Percentiles rank a stretch among this genome's conserved stretches.
These are phyloP conservation scores for Ostrea denselamellosa DNA, from an alignment of 1,140 invertebrate species.

Conservation along the genomic window DNA sequence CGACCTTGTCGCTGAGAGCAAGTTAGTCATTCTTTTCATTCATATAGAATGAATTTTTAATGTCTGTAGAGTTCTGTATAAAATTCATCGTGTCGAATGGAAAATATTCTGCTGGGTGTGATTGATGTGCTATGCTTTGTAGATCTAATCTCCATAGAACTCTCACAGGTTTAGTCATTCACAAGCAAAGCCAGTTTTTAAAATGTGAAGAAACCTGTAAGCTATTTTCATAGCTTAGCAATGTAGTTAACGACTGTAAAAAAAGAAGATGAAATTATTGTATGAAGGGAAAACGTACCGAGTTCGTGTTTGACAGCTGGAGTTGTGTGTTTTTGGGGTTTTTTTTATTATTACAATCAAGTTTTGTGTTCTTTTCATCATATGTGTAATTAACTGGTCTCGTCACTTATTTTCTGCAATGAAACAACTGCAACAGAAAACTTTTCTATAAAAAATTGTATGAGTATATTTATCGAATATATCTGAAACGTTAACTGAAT, in stretches of 20 bases:
- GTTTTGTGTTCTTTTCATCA: too few species aligned
- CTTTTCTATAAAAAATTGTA: too few species aligned
- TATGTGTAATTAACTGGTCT: too few species aligned
- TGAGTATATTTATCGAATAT: too few species aligned
- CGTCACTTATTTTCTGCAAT: too few species aligned
- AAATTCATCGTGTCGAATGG: background rate
- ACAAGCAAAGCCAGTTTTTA: background rate
- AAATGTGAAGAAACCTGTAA: background rate
- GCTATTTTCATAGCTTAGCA: background rate
- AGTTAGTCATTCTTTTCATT: background rate
- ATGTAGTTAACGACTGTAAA: background rate
- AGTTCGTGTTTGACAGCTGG: too few species aligned
- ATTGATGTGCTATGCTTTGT: background rate
- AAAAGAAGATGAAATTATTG: background rate
- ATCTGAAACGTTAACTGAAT: too few species aligned
- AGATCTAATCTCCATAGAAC: background rate
- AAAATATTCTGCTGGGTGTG: background rate
- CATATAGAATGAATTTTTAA: background rate
- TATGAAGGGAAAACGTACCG: too few species aligned
- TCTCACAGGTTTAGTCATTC: background rate
- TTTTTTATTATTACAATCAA: too few species aligned
- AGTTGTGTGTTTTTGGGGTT: too few species aligned
- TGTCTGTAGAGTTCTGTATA: background rate
- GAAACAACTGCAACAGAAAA: too few species aligned
- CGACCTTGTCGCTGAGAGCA: background rate